Base-by-base conservation (phyloP, 2,888 invertebrate genomes). In the Synanthedon formicaeformis region DNA sequence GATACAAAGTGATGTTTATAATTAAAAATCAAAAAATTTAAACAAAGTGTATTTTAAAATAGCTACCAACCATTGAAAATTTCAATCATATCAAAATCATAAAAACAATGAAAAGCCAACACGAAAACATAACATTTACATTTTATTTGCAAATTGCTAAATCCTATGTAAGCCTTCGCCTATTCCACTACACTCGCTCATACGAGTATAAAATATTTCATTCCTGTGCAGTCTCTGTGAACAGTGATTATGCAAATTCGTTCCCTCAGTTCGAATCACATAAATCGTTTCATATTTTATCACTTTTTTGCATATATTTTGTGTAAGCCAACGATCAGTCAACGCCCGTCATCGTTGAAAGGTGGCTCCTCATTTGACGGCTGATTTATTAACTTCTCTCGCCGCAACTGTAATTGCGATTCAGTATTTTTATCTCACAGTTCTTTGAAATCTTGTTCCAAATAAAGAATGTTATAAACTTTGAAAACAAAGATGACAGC, bases 251-350 rank as follows among this genome's bases (percentile, higher is more conserved):
- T 82, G 81, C 65, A 81, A 80, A 83, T 82, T 65, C 63, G 58
- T 58, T 66, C 71, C 66, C 69, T 72, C 65, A 67, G 66, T 64
- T 66, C 70, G 73, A 79, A 76, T 78, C 75, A 74, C 74, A 79
- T 80, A 81, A 83, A 82, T 78, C 80, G 75, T 79, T 78, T 79
- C 71, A 78, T 76, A 78, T 82, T 81, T 81, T 79, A 78, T 77
- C 74, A 78, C 70, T 73, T 74, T 78, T 79, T 77, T 75, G 70
- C 74, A 76, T 76, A 73, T 71, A 76, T 78, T 78, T 77, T 71
- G 65, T 70, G 69, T 78, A 73, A 75, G 74, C 77, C 69, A 60
- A 63, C 73, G 70, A 81, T 81, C 80, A 73, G 69, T 80, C 77
- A 79, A 65, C 62, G 59, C 61, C 65, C 64, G 69, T 70, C 70